A percentile compares a stretch with the other conserved stretches of the same genome.
Conservation (phyloP, 2,888 invertebrate genomes). For the Dicyrtomina minuta region DNA sequence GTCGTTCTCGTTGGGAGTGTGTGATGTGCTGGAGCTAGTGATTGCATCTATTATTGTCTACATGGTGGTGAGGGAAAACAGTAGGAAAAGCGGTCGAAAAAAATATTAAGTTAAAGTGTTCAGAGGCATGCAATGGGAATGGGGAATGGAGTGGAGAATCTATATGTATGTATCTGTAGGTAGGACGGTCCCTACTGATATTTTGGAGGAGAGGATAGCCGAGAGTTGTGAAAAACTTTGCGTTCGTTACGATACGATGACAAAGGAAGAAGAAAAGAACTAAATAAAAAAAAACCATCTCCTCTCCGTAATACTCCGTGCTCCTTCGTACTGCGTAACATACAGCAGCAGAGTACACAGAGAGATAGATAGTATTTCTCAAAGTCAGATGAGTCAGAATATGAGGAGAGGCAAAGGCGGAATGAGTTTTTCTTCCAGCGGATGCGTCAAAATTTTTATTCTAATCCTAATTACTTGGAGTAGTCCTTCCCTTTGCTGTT, state of each 20-base stretch:
- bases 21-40: too few species aligned
- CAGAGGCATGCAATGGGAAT: neutral
- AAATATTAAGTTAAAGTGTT: too few species aligned
- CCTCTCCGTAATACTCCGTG: too few species aligned
- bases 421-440: constrained; percentile 24
- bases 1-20: neutral
- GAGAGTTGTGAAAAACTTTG: neutral
- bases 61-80: neutral
- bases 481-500: too few species aligned
- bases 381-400: too few species aligned
- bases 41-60: too few species aligned
- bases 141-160: neutral
- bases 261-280: constrained; percentile 12
- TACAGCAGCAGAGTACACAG: too few species aligned
- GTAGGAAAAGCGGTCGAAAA: neutral
- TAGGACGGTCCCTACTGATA: too few species aligned
- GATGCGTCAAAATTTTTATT: constrained; percentile 21
- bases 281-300: too few species aligned
- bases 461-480: constrained; percentile 28
- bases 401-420: constrained; percentile 5
- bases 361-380: constrained; percentile 9
- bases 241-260: neutral
- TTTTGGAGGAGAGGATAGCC: too few species aligned
- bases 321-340: too few species aligned
- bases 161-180: neutral